These are phyloP conservation scores for Agrilus planipennis DNA, from an alignment of 1,140 invertebrate genomes.

Conservation along the genomic window DNA sequence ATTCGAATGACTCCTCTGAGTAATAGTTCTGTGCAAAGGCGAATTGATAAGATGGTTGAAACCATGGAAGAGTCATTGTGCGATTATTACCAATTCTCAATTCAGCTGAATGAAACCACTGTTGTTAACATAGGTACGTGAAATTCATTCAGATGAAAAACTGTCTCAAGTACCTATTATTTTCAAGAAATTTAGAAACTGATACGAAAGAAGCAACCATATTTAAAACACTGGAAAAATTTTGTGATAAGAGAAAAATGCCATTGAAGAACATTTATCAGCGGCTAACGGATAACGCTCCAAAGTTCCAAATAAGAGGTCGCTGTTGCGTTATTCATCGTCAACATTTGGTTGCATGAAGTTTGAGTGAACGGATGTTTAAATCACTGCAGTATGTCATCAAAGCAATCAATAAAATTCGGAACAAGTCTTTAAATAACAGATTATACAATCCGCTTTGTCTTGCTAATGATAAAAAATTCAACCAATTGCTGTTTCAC, in stretches of 20 bases:
- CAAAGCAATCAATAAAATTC: slow-evolving; percentile 11
- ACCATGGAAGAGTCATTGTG: slow-evolving; percentile 5
- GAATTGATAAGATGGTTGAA: slow-evolving; percentile 9
- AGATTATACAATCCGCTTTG: slow-evolving; percentile 28
- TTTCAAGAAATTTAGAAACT: slow-evolving; percentile 9
- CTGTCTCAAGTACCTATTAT: slow-evolving; percentile 7
- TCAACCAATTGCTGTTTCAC: slow-evolving; percentile 8
- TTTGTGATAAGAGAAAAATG: slow-evolving; percentile 4
- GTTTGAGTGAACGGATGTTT: background rate
- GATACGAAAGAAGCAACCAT: slow-evolving; percentile 2
- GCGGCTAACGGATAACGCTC: slow-evolving; percentile 6
- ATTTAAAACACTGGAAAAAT: slow-evolving; percentile 2
- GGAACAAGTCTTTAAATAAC: slow-evolving; percentile 12
- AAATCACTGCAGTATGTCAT: slow-evolving; percentile 13
- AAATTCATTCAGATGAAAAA: slow-evolving; percentile 6
- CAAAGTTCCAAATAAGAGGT: slow-evolving; percentile 7
- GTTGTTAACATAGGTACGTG: slow-evolving; percentile 10
- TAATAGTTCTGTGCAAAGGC: slow-evolving; percentile 7
- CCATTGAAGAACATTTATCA: slow-evolving; percentile 7
- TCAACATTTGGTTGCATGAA: slow-evolving; percentile 1
- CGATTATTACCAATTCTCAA: slow-evolving; percentile 7
- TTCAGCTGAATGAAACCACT: slow-evolving; percentile 11
- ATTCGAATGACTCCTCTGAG: slow-evolving; percentile 7
- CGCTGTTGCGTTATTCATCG: slow-evolving; percentile 8
- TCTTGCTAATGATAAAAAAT: slow-evolving; percentile 23